Conservation (phyloP, 2,113 vertebrate species). For the Chaetorhynchus papuensis region DNA sequence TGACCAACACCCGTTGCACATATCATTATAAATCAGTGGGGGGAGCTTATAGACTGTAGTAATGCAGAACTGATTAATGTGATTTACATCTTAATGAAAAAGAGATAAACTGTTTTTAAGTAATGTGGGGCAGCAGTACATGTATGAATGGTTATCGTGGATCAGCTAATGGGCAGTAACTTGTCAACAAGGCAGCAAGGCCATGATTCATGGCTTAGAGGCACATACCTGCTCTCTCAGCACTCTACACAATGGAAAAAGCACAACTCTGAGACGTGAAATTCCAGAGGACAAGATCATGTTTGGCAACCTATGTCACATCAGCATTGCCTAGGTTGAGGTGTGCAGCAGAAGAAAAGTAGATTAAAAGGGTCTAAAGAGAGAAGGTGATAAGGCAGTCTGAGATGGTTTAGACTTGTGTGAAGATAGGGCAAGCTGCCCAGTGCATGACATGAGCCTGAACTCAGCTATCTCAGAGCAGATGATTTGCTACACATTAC, state of each 20-base stretch:
- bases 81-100: background rate
- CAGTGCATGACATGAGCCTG: background rate
- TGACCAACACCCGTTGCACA: background rate
- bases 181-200: background rate
- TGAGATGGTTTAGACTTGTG: background rate
- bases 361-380: background rate
- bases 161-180: background rate
- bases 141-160: background rate
- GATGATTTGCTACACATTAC: background rate
- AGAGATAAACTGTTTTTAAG: background rate
- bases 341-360: background rate
- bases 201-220: background rate
- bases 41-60: background rate
- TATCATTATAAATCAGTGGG: background rate
- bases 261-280: background rate
- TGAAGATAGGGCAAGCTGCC: background rate
- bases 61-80: background rate
- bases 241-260: background rate
- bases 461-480: background rate
- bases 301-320: background rate
- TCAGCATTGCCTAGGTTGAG: background rate
- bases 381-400: background rate
- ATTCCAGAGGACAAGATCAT: background rate
- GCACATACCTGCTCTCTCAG: background rate
- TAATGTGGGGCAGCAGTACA: background rate